A percentile compares a stretch with the other conserved stretches of the same genome.
Conservation (phyloP, 2,888 invertebrate genomes). For the Drosophila limbata region DNA sequence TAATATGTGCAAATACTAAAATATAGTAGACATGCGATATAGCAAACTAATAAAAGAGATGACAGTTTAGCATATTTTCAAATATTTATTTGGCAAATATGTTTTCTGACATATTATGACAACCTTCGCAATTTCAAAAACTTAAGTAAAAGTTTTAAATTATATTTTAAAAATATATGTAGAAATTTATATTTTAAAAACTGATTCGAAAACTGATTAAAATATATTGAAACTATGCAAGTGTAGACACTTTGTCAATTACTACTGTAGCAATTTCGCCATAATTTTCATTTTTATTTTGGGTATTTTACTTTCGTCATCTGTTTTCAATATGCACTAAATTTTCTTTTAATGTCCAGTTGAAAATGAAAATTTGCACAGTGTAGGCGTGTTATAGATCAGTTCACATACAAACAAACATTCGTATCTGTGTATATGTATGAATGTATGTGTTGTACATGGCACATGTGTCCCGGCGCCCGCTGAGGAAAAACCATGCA, state of each 20-base stretch:
- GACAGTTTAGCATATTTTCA: background rate
- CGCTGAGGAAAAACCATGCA: conserved; percentile 67
- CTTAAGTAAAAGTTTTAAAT: background rate
- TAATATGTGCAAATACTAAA: conserved; percentile 12
- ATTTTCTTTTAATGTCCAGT: conserved; percentile 61
- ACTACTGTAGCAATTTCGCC: conserved; percentile 35
- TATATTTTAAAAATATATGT: background rate
- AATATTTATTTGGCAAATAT: background rate
- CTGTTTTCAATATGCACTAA: conserved; percentile 60
- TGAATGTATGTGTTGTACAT: conserved; percentile 12
- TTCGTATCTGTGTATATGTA: background rate
- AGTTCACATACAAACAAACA: conserved; percentile 30
- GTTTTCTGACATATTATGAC: conserved; percentile 10
- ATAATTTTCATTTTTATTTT: background rate
- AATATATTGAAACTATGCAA: background rate
- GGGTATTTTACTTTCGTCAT: conserved; percentile 45
- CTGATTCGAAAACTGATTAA: background rate
- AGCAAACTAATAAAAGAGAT: background rate
- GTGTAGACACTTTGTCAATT: conserved; percentile 10
- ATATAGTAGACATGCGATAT: conserved; percentile 33
- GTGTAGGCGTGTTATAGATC: conserved; percentile 74
- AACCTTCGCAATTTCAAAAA: background rate
- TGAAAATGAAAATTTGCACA: conserved; percentile 71
- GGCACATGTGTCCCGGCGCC: conserved; percentile 56
- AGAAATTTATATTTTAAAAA: conserved; percentile 2